Percentiles rank a stretch among this genome's conserved stretches.
Conservation (phyloP, 2,888 invertebrate species). For the Petrolisthes cinctipes region DNA sequence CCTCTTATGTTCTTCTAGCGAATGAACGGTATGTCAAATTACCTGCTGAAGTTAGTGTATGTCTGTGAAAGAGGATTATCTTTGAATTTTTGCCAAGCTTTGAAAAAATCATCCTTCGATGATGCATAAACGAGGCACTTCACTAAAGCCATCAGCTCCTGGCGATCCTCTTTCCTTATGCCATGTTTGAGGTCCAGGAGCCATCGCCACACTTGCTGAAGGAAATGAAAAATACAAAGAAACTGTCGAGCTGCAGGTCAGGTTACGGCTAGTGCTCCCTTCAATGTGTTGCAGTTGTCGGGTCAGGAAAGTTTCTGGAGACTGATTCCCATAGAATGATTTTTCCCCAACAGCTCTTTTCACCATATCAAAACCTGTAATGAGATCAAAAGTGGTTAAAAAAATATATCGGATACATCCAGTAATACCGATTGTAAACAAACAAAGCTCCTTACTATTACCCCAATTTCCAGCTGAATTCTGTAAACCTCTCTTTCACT, state of each 20-base stretch:
- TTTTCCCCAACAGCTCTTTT: constrained; percentile 16
- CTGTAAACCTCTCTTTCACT: neutral
- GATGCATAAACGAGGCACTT: constrained; percentile 23
- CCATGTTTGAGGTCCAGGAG: constrained; percentile 20
- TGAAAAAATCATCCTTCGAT: constrained; percentile 20
- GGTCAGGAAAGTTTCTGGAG: constrained; percentile 10
- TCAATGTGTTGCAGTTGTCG: neutral
- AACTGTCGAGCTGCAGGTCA: constrained; percentile 14
- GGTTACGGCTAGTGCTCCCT: constrained; percentile 7
- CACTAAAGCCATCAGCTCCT: constrained; percentile 19
- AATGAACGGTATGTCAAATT: neutral
- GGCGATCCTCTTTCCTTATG: constrained; percentile 16
- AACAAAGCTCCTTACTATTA: constrained; percentile 11
- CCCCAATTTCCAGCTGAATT: constrained; percentile 2
- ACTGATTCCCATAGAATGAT: neutral
- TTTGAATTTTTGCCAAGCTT: neutral
- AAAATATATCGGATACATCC: neutral
- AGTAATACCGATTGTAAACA: neutral
- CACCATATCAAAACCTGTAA: constrained; percentile 15
- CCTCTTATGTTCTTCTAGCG: neutral
- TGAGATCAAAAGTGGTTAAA: constrained; percentile 12
- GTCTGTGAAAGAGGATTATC: constrained; percentile 1
- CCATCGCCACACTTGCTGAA: constrained; percentile 21
- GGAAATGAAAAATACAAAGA: constrained; percentile 11
- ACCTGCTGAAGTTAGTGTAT: constrained; percentile 15